phyloP scores from a whole-genome alignment of 2,113 vertebrate species.

The Nesoenas mayeri region DNA sequence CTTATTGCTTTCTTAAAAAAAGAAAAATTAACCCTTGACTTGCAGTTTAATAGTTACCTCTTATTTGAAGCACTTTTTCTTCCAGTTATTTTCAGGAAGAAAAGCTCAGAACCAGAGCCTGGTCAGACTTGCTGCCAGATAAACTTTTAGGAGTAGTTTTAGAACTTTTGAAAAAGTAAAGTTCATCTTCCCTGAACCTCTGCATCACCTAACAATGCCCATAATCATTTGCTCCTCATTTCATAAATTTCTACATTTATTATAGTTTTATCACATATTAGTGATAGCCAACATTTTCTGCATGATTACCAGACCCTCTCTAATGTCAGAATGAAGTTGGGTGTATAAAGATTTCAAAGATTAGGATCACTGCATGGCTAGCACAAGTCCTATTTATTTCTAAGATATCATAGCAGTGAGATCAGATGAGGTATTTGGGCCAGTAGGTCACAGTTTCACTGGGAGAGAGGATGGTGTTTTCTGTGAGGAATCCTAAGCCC shows the following conservation, averaged over 20 bases:
- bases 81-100: not conserved
- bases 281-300: slow-evolving; percentile 40
- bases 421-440: slow-evolving; percentile 42
- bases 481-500: not conserved
- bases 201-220: slow-evolving; percentile 25
- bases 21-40: slow-evolving; percentile 52
- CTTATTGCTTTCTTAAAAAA: slow-evolving; percentile 19
- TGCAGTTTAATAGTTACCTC: not conserved
- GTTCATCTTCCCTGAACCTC: slow-evolving; percentile 42
- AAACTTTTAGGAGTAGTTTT: not conserved
- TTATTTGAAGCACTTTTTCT: not conserved
- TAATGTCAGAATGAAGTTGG: slow-evolving; percentile 30
- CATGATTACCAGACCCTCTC: slow-evolving; percentile 54
- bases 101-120: not conserved
- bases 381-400: slow-evolving; percentile 32
- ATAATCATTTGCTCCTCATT: slow-evolving; percentile 36
- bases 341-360: slow-evolving; percentile 39
- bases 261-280: slow-evolving; percentile 21
- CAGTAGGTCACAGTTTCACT: slow-evolving; percentile 31
- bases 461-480: not conserved
- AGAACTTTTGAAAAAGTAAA: slow-evolving; percentile 23
- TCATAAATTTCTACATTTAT: slow-evolving; percentile 54
- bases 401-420: slow-evolving; percentile 13
- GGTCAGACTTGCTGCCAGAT: not conserved
- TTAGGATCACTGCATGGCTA: slow-evolving; percentile 53